phyloP scores from a whole-genome alignment of 2,888 invertebrate genomes.

The Seira sanloemensis region DNA sequence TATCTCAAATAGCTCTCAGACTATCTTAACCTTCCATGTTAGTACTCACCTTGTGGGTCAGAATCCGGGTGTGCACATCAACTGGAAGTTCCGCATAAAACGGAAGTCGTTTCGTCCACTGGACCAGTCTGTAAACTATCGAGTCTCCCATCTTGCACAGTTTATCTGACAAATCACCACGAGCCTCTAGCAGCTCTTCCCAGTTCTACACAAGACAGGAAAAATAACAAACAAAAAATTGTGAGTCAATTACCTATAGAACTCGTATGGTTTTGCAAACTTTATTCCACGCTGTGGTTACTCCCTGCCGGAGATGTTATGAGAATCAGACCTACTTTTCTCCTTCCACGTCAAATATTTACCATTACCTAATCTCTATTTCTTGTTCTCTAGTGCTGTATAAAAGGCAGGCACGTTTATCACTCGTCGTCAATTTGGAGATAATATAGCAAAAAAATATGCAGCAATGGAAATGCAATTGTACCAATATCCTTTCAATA shows the following conservation, averaged over 20 bases:
- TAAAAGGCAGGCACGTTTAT: too few relatives aligned
- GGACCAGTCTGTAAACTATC: conserved; percentile 95
- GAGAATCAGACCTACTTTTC: conserved; percentile 14
- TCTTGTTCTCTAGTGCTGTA: too few relatives aligned
- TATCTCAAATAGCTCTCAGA: too few relatives aligned
- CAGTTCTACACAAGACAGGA: conserved; percentile 82
- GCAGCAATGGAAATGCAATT: too few relatives aligned
- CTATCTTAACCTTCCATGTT: too few relatives aligned
- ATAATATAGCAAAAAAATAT: too few relatives aligned
- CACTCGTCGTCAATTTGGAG: too few relatives aligned
- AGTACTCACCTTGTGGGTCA: conserved; percentile 98
- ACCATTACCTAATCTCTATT: neutral
- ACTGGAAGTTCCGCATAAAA: conserved; percentile 98
- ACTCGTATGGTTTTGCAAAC: neutral
- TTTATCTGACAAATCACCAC: conserved; percentile 93
- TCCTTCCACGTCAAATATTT: neutral
- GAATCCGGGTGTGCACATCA: conserved; percentile 94
- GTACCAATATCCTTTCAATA: too few relatives aligned
- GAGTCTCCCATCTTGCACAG: conserved; percentile 97
- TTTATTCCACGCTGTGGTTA: neutral
- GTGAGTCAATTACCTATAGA: conserved; percentile 6
- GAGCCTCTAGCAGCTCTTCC: conserved; percentile 92
- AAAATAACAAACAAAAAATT: conserved; percentile 10
- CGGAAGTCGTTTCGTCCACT: conserved; percentile 98
- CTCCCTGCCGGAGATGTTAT: too few relatives aligned